These are phyloP conservation scores for Gopherus flavomarginatus DNA, from an alignment of 2,113 vertebrate genomes.

Conservation along the genomic window DNA sequence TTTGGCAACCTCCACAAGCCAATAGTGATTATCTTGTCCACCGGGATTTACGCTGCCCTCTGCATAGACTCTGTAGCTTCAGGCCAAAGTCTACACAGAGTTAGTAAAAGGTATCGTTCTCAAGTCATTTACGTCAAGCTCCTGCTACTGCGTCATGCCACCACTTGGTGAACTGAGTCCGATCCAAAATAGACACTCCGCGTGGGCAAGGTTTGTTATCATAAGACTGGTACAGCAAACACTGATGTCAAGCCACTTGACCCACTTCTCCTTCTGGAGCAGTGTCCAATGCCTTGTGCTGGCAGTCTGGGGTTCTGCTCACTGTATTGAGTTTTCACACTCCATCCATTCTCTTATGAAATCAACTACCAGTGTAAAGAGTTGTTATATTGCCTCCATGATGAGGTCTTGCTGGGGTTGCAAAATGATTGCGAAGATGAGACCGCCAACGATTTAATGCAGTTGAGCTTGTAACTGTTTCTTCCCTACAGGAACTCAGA, in stretches of 20 bases:
- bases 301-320: background rate
- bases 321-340: too few species aligned
- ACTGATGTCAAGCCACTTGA: background rate
- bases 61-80: background rate
- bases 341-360: too few species aligned
- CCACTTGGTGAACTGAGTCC: too few species aligned
- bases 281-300: background rate
- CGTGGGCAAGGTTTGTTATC: background rate
- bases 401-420: background rate
- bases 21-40: fast-evolving
- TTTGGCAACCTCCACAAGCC: background rate
- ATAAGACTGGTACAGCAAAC: background rate
- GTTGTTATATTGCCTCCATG: background rate
- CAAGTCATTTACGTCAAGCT: too few species aligned
- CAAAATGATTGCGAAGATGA: background rate
- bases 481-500: background rate
- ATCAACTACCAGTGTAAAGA: background rate
- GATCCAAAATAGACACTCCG: too few species aligned
- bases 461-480: background rate
- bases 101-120: background rate
- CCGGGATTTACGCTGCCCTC: background rate
- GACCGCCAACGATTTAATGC: background rate
- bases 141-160: too few species aligned
- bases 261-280: fast-evolving
- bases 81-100: background rate